A percentile compares a stretch with the other conserved stretches of the same genome.
These are phyloP conservation scores for Ginglymostoma cirratum DNA, from an alignment of 2,113 vertebrate genomes.

Conservation along the genomic window DNA sequence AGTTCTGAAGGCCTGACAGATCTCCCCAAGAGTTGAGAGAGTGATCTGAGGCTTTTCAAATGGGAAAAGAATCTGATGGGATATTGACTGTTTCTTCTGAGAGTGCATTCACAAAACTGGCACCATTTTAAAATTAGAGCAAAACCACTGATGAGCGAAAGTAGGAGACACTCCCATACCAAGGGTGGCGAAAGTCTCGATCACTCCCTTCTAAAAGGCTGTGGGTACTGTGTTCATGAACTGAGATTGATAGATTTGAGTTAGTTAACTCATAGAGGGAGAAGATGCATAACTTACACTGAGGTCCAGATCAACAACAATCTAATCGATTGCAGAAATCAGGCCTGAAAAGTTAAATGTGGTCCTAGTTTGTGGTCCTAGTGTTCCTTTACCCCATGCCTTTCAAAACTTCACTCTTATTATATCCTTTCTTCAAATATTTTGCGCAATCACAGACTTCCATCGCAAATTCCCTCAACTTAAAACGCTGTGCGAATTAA, in stretches of 20 bases:
- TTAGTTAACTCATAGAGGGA: neutral
- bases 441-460: neutral
- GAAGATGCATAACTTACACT: neutral
- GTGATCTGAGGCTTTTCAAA: neutral
- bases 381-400: neutral
- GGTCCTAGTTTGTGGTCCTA: neutral
- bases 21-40: neutral
- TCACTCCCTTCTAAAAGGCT: neutral
- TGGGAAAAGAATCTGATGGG: neutral
- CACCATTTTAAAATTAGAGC: neutral
- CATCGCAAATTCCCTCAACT: neutral
- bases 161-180: neutral
- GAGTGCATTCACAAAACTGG: neutral
- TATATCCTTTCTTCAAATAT: neutral
- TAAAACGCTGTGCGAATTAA: neutral
- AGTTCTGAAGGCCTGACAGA: neutral
- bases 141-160: neutral
- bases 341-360: neutral
- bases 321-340: neutral
- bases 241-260: neutral
- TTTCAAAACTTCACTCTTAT: neutral
- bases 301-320: neutral
- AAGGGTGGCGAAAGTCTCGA: neutral
- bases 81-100: neutral
- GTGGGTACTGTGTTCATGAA: neutral